Conservation (phyloP, 2,113 vertebrate genomes). For the Delphinus delphis region DNA sequence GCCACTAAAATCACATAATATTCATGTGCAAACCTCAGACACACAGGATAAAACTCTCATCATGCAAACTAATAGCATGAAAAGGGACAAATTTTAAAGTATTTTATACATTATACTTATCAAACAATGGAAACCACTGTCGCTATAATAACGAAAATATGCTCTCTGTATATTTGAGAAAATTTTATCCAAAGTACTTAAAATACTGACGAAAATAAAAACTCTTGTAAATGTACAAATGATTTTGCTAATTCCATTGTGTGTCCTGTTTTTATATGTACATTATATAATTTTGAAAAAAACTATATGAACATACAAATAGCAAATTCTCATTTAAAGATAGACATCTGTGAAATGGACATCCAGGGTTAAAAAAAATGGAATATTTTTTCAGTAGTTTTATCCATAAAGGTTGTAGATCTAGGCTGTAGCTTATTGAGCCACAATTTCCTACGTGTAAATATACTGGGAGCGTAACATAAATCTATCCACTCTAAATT, state of each 20-base stretch:
- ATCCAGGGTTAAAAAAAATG: rapidly evolving
- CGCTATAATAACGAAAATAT: background rate
- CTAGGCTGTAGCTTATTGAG: background rate
- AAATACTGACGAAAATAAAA: background rate
- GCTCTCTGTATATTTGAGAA: constrained; percentile 50
- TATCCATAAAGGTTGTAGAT: background rate
- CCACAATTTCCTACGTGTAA: background rate
- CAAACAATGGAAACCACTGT: constrained; percentile 39
- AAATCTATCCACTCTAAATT: background rate
- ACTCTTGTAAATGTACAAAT: background rate
- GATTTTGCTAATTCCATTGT: background rate
- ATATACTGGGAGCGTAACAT: background rate
- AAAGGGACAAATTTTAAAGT: background rate
- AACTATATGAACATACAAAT: background rate
- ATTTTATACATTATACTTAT: constrained; percentile 29
- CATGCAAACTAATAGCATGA: background rate
- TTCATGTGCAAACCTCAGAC: background rate
- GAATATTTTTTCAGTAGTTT: background rate
- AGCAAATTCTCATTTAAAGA: background rate
- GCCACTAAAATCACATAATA: background rate
- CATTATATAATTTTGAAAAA: background rate
- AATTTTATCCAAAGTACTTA: background rate
- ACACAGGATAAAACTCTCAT: constrained; percentile 33
- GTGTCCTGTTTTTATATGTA: background rate
- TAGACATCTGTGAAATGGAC: background rate